Percentiles rank a stretch among this genome's conserved stretches.
Conservation (phyloP, 2,888 invertebrate genomes). For the Ormyrus pomaceus region DNA sequence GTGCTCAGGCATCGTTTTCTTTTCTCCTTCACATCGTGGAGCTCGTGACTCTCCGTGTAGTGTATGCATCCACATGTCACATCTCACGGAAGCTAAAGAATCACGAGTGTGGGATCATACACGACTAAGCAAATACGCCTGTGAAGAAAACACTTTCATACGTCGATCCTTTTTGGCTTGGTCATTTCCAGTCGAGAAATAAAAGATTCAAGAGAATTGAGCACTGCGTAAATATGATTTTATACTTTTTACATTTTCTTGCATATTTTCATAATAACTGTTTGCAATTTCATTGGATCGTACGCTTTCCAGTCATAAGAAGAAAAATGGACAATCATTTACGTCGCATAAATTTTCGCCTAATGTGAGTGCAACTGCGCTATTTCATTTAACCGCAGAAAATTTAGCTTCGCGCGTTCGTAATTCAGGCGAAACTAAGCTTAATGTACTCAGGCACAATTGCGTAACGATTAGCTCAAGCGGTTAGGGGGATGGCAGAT, state of each 20-base stretch:
- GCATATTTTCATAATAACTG: too few relatives aligned
- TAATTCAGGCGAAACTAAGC: conserved; percentile 19
- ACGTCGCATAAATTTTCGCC: not conserved
- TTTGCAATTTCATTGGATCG: too few relatives aligned
- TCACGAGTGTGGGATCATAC: conserved; percentile 6
- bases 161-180: too few relatives aligned
- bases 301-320: too few relatives aligned
- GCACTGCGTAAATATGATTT: too few relatives aligned
- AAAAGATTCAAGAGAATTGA: too few relatives aligned
- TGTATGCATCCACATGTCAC: not conserved
- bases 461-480: conserved; percentile 30
- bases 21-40: not conserved
- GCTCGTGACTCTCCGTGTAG: conserved; percentile 26
- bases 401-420: conserved; percentile 9
- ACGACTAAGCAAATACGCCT: conserved; percentile 26
- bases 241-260: too few relatives aligned
- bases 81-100: conserved; percentile 1
- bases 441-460: conserved; percentile 37
- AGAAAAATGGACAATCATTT: too few relatives aligned
- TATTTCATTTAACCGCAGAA: conserved; percentile 22
- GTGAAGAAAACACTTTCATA: conserved; percentile 1
- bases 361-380: conserved; percentile 41
- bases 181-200: too few relatives aligned
- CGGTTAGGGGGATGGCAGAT: conserved; percentile 3
- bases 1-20: not conserved